Conservation (phyloP, 2,888 invertebrate species). For the Mylabris sibirica region DNA sequence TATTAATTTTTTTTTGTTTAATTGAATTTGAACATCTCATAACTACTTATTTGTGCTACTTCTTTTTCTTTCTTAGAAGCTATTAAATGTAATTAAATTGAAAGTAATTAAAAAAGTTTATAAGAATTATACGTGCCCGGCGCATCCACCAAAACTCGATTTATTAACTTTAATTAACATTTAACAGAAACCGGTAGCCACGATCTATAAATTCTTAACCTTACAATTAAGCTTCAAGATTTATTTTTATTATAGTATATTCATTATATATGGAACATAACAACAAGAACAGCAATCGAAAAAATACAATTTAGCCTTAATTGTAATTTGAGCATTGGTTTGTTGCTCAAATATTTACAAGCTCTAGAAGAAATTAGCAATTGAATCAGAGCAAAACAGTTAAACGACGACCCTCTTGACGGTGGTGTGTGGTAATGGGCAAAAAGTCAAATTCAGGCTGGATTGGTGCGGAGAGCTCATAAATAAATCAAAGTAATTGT, state of each 20-base stretch:
- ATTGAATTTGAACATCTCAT: background rate
- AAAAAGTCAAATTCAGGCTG: background rate
- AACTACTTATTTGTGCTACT: background rate
- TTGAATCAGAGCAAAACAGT: background rate
- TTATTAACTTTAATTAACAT: conserved; percentile 8
- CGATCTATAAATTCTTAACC: background rate
- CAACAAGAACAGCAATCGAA: background rate
- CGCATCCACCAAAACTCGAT: background rate
- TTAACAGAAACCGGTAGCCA: background rate
- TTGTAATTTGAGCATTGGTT: too few relatives aligned
- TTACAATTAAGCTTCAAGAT: background rate
- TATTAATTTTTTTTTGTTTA: background rate
- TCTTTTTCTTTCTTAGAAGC: background rate
- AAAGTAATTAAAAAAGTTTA: background rate
- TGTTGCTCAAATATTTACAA: conserved; percentile 1
- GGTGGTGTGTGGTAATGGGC: background rate
- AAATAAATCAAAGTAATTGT: background rate
- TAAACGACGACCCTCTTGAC: background rate
- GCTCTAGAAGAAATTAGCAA: conserved; percentile 1
- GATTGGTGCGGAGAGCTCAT: background rate
- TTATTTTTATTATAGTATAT: background rate
- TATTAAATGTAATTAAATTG: background rate
- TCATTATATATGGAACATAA: background rate
- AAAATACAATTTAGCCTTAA: background rate
- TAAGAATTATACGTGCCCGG: background rate